Evolutionary conservation across 1,140 invertebrate genomes (phyloP), one percentile per base, ranked within the genome.

Genomic region (Chironomus striatipennis): DNA sequence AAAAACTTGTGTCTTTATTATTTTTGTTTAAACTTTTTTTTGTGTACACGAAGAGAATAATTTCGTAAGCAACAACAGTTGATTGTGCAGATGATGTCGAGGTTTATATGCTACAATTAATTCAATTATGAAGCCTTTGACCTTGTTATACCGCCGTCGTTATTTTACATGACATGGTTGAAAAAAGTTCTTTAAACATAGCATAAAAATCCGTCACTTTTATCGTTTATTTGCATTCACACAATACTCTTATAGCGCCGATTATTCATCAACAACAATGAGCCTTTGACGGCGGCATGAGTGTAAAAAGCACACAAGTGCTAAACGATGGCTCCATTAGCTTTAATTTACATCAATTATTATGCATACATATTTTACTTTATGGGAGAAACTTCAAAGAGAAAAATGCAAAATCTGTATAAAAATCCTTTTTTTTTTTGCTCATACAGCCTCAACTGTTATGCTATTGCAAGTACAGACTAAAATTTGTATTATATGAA

Each of bases 241-340:
- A 57, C n/a, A 57, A 57, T 57, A 57, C 47, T n/a, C 47, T n/a
- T 57, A 57, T 57, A 57, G 47, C 47, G 47, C 47, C 47, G 24
- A 34, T 34, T 57, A 57, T 57, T 57, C 47, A 57, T 57, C 47
- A 57, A 57, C 12, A 9, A 47, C 43, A 47, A 47, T 15, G 15
- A 12, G 47, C 47, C 47, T 57, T 57, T 12, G 12, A 34, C 24
- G 24, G 24, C 8, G 15, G 15, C 8, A 7, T 47, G 43, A 47
- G 43, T 47, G 8, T 47, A 57, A 57, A 57, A n/a, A 57, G 47
- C 12, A 57, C 18, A 21, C 65, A 70, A 70, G 65, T 70, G 65
- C 65, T 70, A 70, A 70, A 70, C 20, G 65, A 70, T 70, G 65
- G 20, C 65, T 70, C 65, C 20, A 70, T 70, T 70, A 70, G 65